Evolutionary conservation across 2,797 vertebrate species (phyloP).

Genomic region (Falco berigora): DNA sequence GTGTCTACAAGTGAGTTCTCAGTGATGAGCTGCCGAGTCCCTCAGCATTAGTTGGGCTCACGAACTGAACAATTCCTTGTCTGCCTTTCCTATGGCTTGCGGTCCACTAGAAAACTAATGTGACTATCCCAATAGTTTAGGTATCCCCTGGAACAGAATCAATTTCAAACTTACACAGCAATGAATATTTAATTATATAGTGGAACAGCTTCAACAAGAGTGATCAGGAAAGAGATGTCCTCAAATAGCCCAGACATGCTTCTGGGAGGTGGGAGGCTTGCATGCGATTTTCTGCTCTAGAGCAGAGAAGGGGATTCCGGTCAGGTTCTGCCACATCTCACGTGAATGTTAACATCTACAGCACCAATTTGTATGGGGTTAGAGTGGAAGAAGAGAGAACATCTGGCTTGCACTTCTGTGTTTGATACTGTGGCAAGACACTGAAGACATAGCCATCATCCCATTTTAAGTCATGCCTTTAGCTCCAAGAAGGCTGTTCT

Average conservation of each 20-base stretch:
- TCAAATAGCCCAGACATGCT: not conserved
- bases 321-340: not conserved
- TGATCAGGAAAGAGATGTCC: not conserved
- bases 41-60: not conserved
- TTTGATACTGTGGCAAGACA: not conserved
- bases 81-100: not conserved
- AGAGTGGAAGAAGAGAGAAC: not conserved
- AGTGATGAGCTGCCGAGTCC: not conserved
- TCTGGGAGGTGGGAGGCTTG: not conserved
- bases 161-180: not conserved
- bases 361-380: not conserved
- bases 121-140: not conserved
- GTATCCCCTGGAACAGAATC: not conserved
- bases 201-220: not conserved
- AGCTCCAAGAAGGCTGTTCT: not conserved
- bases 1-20: not conserved
- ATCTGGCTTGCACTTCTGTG: not conserved
- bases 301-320: not conserved
- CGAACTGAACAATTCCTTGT: not conserved
- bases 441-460: not conserved
- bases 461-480: not conserved
- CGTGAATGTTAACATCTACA: not conserved
- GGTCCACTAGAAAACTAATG: not conserved
- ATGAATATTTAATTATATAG: not conserved
- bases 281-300: not conserved